These are phyloP conservation scores for Amphipoea oculea DNA, from an alignment of 2,888 invertebrate species.

Conservation along the genomic window DNA sequence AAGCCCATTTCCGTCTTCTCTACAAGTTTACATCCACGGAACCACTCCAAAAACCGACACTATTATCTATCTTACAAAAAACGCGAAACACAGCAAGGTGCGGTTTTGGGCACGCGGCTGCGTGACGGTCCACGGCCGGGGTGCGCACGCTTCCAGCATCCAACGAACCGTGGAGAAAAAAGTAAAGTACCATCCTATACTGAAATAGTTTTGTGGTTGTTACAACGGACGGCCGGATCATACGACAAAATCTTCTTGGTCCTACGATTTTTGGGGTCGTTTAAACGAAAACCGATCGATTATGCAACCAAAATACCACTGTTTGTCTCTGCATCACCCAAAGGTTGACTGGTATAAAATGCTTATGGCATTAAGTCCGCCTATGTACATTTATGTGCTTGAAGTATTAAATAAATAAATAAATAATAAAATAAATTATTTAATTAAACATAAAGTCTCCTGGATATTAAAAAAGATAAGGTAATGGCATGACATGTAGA, in stretches of 20 bases:
- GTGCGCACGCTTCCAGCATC: constrained; percentile 75
- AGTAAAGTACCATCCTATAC: constrained; percentile 47
- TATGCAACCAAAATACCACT: too few species aligned
- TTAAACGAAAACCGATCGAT: background rate
- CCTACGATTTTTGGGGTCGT: background rate
- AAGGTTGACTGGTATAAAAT: too few species aligned
- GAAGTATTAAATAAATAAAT: too few species aligned
- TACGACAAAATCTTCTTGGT: background rate
- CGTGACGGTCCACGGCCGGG: constrained; percentile 80
- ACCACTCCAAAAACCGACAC: constrained; percentile 38
- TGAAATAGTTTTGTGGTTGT: constrained; percentile 40
- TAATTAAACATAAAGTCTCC: background rate
- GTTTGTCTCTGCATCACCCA: too few species aligned
- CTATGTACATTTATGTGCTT: too few species aligned
- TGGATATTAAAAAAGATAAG: background rate
- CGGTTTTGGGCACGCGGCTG: constrained; percentile 87
- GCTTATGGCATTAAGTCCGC: too few species aligned
- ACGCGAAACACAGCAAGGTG: constrained; percentile 81
- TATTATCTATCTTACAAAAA: constrained; percentile 61
- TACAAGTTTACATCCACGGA: constrained; percentile 34
- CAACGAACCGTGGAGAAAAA: constrained; percentile 66
- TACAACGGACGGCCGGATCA: background rate
- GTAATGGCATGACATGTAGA: background rate
- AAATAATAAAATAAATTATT: too few species aligned
- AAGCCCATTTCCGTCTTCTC: background rate